These are phyloP conservation scores for Benthosema pterotum DNA, from an alignment of 2,797 vertebrate species.

Conservation along the genomic window DNA sequence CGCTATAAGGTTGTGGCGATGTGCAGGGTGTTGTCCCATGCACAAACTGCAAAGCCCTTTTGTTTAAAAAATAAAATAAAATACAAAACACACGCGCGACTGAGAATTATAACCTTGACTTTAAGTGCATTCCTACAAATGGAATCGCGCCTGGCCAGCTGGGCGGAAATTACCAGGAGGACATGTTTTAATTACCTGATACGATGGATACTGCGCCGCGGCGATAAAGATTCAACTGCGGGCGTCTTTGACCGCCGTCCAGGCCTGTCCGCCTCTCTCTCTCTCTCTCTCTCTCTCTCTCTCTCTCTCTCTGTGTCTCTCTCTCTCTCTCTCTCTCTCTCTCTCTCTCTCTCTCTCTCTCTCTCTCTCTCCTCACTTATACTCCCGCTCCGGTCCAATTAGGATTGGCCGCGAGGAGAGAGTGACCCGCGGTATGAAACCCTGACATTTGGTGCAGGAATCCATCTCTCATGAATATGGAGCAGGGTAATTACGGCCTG, in stretches of 20 bases:
- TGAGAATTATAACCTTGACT: too few relatives aligned
- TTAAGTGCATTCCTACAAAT: conserved; percentile 65
- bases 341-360: too few relatives aligned
- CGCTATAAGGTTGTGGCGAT: conserved; percentile 39
- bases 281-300: too few relatives aligned
- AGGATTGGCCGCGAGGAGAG: conserved; percentile 48
- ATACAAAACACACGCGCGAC: too few relatives aligned
- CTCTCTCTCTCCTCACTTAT: conserved; percentile 27
- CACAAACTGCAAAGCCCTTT: conserved; percentile 30
- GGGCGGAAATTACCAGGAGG: conserved; percentile 67
- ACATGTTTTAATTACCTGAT: conserved; percentile 71
- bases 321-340: too few relatives aligned
- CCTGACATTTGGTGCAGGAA: conserved; percentile 64
- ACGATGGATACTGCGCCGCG: conserved; percentile 56
- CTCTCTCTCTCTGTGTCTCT: too few relatives aligned
- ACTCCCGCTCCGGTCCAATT: conserved; percentile 60
- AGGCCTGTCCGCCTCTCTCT: conserved; percentile 51
- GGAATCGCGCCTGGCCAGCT: conserved; percentile 70
- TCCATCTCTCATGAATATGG: conserved; percentile 69
- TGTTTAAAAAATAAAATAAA: too few relatives aligned
- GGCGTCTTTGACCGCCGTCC: conserved; percentile 72
- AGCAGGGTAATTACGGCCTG: conserved; percentile 66
- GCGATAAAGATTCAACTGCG: conserved; percentile 72
- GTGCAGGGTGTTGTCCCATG: conserved; percentile 29
- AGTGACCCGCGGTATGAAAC: conserved; percentile 55